Evolutionary conservation across 2,113 vertebrate species (phyloP), one percentile per base, ranked within the genome.

Genomic region (Trichechus manatus): DNA sequence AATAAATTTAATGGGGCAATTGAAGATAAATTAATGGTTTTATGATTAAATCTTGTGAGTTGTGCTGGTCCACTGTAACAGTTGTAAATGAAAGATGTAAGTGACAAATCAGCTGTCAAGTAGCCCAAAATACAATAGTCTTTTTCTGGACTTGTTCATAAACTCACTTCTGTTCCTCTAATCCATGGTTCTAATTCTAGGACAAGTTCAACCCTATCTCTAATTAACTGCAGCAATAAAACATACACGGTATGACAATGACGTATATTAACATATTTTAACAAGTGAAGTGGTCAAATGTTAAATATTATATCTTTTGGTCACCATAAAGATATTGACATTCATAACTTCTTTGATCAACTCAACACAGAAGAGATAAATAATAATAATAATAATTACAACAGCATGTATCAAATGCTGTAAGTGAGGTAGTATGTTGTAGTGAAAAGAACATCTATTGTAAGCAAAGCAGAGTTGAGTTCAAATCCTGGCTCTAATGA

Each of bases 21-120:
- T 88, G 19, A 78, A 85, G 42, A 42, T 63, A n/a, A 78, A 82
- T 79, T 27, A 74, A 79, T 81, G 72, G 79, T 74, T 85, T 95
- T 53, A 74, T 23, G 9, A 74, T 91, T 93, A 63, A 3, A 25
- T 77, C 25, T 19, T 56, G 3, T 50, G 72, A 31, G 7, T 75
- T 80, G 25, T 15, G 22, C 29, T n/a, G 33, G 19, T 50, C 68
- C 80, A 86, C 29, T 90, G 53, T 68, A 8, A 2, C 27, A n/a
- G 59, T 47, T 72, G 42, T 27, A 94, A 77, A 7, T 47, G 44
- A 92, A 89, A 94, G 47, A 42, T 44, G 17, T 27, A 87, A 81
- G 79, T 94, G 59, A 85, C 74, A 89, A 66, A 72, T 72, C n/a
- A 66, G n/a, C 9, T 75, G 10, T 53, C 56, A 85, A 56, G 33